Evolutionary conservation across 2,888 invertebrate genomes (phyloP).

Genomic region (Eupithecia insigniata): DNA sequence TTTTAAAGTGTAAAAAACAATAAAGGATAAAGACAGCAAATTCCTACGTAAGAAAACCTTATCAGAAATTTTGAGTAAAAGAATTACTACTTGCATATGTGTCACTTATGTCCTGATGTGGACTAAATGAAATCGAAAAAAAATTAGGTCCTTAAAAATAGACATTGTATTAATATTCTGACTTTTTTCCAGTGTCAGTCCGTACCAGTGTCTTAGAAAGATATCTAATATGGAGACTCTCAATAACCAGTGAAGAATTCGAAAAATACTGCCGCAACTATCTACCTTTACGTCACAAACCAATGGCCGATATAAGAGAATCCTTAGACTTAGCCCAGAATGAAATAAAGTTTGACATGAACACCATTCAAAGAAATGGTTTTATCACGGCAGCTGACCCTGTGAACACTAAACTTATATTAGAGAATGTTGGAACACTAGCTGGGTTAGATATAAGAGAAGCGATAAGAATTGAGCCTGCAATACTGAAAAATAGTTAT

Average conservation of each 20-base stretch:
- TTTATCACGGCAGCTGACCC: constrained; percentile 86
- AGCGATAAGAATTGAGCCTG: constrained; percentile 84
- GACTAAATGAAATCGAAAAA: too few relatives aligned
- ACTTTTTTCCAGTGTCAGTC: constrained; percentile 67
- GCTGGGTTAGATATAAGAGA: constrained; percentile 83
- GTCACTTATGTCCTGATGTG: not conserved
- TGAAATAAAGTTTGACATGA: constrained; percentile 81
- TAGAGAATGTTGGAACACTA: constrained; percentile 80
- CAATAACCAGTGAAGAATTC: constrained; percentile 66
- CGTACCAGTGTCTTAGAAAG: constrained; percentile 71
- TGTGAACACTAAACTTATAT: constrained; percentile 81
- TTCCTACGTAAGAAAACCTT: not conserved
- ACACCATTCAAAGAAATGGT: constrained; percentile 83
- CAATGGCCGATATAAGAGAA: constrained; percentile 78
- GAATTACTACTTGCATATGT: too few relatives aligned
- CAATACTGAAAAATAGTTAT: constrained; percentile 85
- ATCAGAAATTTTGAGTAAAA: too few relatives aligned
- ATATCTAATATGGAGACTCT: constrained; percentile 69
- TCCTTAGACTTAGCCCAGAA: constrained; percentile 82
- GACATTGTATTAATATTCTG: not conserved
- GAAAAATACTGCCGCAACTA: constrained; percentile 71
- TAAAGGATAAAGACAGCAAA: too few relatives aligned
- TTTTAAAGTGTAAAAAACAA: too few relatives aligned
- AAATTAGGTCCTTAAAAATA: too few relatives aligned
- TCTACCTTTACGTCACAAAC: constrained; percentile 70